Evolutionary conservation across 2,888 invertebrate species (phyloP), one percentile per base, ranked within the genome.

Genomic region (Catocala fraxini): DNA sequence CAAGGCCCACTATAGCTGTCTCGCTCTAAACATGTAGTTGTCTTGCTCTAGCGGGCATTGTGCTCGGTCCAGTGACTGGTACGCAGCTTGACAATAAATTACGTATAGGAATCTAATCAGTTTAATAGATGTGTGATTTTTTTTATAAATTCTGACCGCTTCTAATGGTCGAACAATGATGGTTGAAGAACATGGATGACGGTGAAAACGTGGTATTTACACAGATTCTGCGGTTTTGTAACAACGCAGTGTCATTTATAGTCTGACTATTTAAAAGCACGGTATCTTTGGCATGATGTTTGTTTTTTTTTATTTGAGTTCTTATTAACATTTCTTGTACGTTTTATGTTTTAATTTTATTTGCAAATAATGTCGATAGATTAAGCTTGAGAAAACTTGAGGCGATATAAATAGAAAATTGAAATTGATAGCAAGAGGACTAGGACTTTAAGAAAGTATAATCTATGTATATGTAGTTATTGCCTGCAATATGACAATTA

Each of bases 71-170:
- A 85, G 85, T 85, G 71, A 77, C 61, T 73, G 86, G 86, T 85
- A 72, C 80, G 78, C 86, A 82, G 81, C 85, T 86, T 89, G 91
- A 93, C 92, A 93, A 93, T 93, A 93, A 93, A 93, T 93, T 91
- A 93, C 90, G 85, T 91, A 93, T 92, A 88, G 90, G 89, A 92
- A 92, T 93, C 94, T 93, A 93, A 94, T 93, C 93, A 92, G 89
- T 92, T 90, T 92, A 92, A 91, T 92, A 92, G 91, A 89, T 89
- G 88, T 90, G 88, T 90, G 89, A 87, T 90, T 90, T 92, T 92
- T 90, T 91, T 88, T 81, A 75, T 78, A 77, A 78, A 41, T 59
- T 72, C 70, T 75, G 61, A 70, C 55, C 55, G 48, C 59, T 70
- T 15, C 35, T 63, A 72, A 60, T 67, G 49, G 59, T 42, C 25